Conservation (phyloP, 2,797 vertebrate species). For the Erithacus rubecula region DNA sequence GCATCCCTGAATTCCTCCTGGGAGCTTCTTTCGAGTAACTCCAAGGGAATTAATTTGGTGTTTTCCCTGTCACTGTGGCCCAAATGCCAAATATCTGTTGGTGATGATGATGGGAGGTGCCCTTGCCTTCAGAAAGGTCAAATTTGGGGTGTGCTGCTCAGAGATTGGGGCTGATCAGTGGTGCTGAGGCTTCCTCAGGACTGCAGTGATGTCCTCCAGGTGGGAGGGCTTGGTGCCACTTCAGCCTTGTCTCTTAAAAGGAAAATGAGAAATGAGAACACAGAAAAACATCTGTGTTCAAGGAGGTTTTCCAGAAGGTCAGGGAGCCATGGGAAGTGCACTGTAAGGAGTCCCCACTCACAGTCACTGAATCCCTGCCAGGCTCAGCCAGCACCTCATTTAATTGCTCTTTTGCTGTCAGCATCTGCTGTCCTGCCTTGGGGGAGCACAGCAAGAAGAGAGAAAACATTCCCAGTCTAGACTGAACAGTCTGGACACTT, state of each 20-base stretch:
- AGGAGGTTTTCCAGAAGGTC: neutral
- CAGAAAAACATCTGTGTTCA: neutral
- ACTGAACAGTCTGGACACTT: neutral
- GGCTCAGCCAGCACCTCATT: neutral
- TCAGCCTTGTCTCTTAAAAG: neutral
- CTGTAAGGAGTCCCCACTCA: neutral
- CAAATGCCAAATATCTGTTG: neutral
- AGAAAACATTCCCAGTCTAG: neutral
- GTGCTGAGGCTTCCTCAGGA: neutral
- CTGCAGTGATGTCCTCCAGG: neutral
- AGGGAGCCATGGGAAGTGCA: neutral
- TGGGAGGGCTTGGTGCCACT: neutral
- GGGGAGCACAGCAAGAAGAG: neutral
- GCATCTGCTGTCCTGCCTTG: neutral
- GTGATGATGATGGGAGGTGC: neutral
- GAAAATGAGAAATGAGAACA: neutral
- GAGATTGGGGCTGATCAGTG: neutral
- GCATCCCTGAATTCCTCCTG: accelerated
- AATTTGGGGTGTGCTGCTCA: neutral
- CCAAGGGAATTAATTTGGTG: neutral
- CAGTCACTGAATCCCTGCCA: neutral
- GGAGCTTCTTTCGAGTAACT: neutral
- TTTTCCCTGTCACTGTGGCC: accelerated
- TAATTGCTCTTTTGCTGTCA: neutral
- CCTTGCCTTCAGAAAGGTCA: neutral